Percentiles rank a stretch among this genome's conserved stretches.
phyloP scores from a whole-genome alignment of 2,797 vertebrate genomes.

The Limnodromus scolopaceus region DNA sequence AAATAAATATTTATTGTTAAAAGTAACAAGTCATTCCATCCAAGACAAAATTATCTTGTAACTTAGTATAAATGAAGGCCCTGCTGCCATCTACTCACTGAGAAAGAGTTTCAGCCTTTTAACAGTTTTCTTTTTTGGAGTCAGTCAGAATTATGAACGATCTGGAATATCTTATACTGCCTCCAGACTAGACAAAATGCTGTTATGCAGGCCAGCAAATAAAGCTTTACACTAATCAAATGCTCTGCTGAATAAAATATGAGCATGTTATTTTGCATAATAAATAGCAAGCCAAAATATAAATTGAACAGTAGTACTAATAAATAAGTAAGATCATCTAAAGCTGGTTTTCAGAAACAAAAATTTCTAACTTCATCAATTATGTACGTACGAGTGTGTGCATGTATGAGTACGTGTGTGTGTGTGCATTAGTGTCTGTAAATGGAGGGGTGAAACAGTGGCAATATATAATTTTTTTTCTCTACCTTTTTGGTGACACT shows the following conservation, averaged over 20 bases:
- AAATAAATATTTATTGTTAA: not conserved
- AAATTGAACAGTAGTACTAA: constrained; percentile 46
- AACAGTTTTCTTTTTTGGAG: constrained; percentile 34
- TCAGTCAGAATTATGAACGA: constrained; percentile 61
- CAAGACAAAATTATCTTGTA: constrained; percentile 50
- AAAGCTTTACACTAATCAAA: constrained; percentile 65
- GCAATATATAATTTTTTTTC: not conserved
- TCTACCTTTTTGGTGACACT: not conserved
- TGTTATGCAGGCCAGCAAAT: constrained; percentile 35
- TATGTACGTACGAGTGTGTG: not conserved
- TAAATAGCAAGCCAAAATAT: constrained; percentile 65
- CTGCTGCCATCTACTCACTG: constrained; percentile 35
- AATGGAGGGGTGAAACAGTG: not conserved
- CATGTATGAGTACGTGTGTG: fast-evolving
- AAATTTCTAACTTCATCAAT: constrained; percentile 3
- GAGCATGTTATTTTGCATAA: constrained; percentile 48
- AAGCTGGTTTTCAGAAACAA: constrained; percentile 19
- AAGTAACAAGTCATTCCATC: constrained; percentile 2
- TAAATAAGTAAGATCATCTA: constrained; percentile 59
- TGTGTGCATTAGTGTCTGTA: not conserved
- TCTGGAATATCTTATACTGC: constrained; percentile 36
- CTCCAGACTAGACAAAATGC: constrained; percentile 51
- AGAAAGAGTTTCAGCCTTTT: constrained; percentile 40
- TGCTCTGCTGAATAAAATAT: constrained; percentile 60
- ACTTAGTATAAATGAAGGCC: constrained; percentile 23